A percentile compares a stretch with the other conserved stretches of the same genome.
Evolutionary conservation across 2,888 invertebrate genomes (phyloP).

Genomic region (Limnephilus auricula): DNA sequence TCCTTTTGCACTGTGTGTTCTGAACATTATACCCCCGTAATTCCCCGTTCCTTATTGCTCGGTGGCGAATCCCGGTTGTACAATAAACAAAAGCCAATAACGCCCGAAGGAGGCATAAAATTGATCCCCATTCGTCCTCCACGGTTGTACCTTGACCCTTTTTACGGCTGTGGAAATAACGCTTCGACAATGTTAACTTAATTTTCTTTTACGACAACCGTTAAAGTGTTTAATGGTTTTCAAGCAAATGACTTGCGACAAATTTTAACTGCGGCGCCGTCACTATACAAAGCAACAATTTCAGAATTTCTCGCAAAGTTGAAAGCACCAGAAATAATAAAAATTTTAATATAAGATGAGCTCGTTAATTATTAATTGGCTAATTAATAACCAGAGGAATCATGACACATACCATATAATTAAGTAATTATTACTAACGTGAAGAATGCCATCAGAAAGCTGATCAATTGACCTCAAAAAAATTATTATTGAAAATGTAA

Average conservation of each 20-base stretch:
- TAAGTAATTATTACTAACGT: not conserved
- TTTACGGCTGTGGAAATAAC: constrained; percentile 61
- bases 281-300: not conserved
- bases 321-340: not conserved
- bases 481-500: not conserved
- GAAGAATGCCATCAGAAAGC: not conserved
- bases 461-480: not conserved
- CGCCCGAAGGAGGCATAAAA: constrained; percentile 63
- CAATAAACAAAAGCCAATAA: constrained; percentile 65
- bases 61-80: constrained; percentile 57
- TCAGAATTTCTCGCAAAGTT: not conserved
- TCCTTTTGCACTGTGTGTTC: not conserved
- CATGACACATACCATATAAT: not conserved
- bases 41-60: constrained; percentile 31
- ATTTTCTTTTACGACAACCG: constrained; percentile 64
- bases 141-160: constrained; percentile 59
- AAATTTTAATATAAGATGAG: not conserved
- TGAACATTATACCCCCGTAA: not conserved
- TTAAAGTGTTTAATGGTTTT: constrained; percentile 61
- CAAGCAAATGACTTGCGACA: constrained; percentile 47
- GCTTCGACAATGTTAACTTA: constrained; percentile 63
- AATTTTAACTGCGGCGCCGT: constrained; percentile 34
- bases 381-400: not conserved
- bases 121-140: constrained; percentile 60
- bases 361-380: not conserved